Evolutionary conservation across 1,140 invertebrate species (phyloP).

Genomic region (Chionoecetes opilio): DNA sequence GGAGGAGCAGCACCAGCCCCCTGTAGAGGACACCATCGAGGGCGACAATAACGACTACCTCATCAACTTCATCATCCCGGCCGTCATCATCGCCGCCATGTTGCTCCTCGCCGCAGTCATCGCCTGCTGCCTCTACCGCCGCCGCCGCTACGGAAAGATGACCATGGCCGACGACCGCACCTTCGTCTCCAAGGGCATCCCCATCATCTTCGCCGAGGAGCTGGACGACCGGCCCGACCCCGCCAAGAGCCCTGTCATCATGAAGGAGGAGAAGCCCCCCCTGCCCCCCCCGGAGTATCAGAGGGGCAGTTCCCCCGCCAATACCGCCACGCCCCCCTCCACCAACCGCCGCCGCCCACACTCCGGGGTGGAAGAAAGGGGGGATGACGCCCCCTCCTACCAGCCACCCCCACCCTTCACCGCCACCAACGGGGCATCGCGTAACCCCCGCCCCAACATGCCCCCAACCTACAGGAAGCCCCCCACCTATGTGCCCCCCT

Average conservation of each 20-base stretch:
- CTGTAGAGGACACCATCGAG: conserved; percentile 30
- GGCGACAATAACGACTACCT: conserved; percentile 89
- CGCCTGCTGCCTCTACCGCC: conserved; percentile 93
- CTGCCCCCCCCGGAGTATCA: conserved; percentile 91
- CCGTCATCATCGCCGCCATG: conserved; percentile 95
- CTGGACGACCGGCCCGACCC: conserved; percentile 93
- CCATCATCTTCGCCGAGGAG: conserved; percentile 96
- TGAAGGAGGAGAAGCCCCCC: conserved; percentile 96
- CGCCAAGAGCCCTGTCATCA: conserved; percentile 95
- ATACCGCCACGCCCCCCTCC: conserved; percentile 85
- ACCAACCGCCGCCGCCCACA: conserved; percentile 83
- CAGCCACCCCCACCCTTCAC: conserved; percentile 92
- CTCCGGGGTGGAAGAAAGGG: conserved; percentile 69
- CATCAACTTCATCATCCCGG: conserved; percentile 95
- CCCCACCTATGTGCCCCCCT: conserved; percentile 95
- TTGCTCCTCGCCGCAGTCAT: conserved; percentile 93
- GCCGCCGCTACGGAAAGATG: conserved; percentile 91
- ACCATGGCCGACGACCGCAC: conserved; percentile 87
- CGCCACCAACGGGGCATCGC: conserved; percentile 85
- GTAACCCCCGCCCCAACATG: conserved; percentile 90
- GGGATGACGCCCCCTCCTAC: conserved; percentile 86
- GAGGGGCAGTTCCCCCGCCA: conserved; percentile 85
- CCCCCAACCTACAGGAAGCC: conserved; percentile 94
- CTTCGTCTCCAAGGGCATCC: conserved; percentile 95
- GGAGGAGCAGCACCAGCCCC: conserved; percentile 83